A percentile compares a stretch with the other conserved stretches of the same genome.
phyloP scores from a whole-genome alignment of 2,797 vertebrate species.

The Rhabdomys pumilio region DNA sequence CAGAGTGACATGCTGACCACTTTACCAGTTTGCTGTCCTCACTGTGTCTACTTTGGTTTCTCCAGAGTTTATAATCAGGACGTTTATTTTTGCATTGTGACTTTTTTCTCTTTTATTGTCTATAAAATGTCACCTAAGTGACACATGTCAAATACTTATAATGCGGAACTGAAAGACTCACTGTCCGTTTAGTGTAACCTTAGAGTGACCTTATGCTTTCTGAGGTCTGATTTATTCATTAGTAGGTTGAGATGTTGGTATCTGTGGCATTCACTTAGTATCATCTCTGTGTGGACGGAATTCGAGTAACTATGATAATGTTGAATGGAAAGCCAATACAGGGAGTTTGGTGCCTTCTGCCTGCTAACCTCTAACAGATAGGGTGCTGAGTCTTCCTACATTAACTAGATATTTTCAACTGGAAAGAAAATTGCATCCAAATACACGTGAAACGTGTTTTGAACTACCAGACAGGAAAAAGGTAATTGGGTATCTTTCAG shows the following conservation, averaged over 20 bases:
- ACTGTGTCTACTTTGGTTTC: neutral
- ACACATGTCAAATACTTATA: neutral
- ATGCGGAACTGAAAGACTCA: neutral
- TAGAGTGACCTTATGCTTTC: neutral
- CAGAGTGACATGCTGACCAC: neutral
- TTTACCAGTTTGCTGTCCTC: neutral
- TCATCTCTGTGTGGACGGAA: neutral
- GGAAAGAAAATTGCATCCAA: conserved; percentile 42
- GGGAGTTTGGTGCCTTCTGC: neutral
- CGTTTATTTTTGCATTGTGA: neutral
- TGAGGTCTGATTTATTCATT: conserved; percentile 6
- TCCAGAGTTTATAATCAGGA: neutral
- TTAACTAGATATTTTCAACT: neutral
- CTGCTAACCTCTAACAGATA: neutral
- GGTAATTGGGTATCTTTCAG: neutral
- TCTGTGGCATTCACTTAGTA: neutral
- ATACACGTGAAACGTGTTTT: conserved; percentile 32
- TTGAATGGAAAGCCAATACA: neutral
- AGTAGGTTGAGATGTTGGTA: neutral
- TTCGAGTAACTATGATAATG: neutral
- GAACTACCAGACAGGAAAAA: conserved; percentile 21
- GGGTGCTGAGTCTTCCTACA: neutral
- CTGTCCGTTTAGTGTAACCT: neutral
- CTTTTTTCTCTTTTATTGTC: conserved; percentile 46
- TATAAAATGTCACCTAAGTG: conserved; percentile 17